Evolutionary conservation across 1,140 invertebrate species (phyloP).

Genomic region (Drosophila yakuba): DNA sequence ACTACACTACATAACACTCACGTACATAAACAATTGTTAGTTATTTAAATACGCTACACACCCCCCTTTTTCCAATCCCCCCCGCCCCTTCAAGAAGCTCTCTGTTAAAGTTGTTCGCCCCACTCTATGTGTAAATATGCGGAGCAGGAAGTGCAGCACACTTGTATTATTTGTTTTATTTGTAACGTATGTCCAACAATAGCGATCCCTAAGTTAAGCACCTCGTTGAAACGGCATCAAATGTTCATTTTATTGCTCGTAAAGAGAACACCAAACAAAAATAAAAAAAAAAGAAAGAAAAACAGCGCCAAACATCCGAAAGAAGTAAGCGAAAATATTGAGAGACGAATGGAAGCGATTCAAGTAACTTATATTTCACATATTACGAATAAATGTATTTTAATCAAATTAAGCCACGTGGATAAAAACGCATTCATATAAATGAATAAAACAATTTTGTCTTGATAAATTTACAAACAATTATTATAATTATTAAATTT

Average conservation of each 20-base stretch:
- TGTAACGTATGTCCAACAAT: conserved; percentile 39
- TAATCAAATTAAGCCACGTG: conserved; percentile 74
- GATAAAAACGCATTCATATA: conserved; percentile 50
- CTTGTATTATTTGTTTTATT: conserved; percentile 75
- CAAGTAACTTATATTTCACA: conserved; percentile 81
- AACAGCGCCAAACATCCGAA: conserved; percentile 40
- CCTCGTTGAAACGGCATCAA: conserved; percentile 68
- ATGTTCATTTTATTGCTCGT: conserved; percentile 62
- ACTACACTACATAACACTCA: conserved; percentile 38
- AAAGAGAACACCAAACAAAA: conserved; percentile 33
- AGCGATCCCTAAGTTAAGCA: conserved; percentile 55
- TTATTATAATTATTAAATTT: conserved; percentile 84
- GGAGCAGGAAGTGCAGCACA: conserved; percentile 33
- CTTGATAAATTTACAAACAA: conserved; percentile 84
- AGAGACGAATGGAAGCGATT: conserved; percentile 48
- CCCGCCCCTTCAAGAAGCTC: conserved; percentile 2
- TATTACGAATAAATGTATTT: conserved; percentile 84
- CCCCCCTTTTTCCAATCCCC: conserved; percentile 10
- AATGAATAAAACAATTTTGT: conserved; percentile 78
- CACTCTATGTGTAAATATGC: conserved; percentile 67
- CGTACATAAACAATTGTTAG: conserved; percentile 69
- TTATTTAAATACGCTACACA: conserved; percentile 62
- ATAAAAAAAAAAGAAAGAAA: neutral
- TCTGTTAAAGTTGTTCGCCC: conserved; percentile 74
- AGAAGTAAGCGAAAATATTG: conserved; percentile 42